Conservation (phyloP, 2,113 vertebrate species). For the Astatotilapia flaviijosephi region DNA sequence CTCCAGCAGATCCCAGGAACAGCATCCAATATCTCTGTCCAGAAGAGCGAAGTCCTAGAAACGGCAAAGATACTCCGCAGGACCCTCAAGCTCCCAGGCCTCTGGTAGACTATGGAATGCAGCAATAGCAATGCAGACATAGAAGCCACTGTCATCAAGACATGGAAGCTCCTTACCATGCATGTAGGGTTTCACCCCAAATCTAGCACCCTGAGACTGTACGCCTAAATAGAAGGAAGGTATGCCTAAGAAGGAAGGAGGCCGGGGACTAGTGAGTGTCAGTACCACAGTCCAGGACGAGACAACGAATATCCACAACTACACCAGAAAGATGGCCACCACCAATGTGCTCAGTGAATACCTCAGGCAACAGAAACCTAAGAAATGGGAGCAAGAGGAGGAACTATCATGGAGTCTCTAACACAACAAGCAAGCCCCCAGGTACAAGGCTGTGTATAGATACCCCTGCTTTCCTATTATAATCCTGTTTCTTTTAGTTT, state of each 20-base stretch:
- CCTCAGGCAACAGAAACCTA: background rate
- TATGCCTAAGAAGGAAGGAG: background rate
- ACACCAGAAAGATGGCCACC: background rate
- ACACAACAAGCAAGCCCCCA: background rate
- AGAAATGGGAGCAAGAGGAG: background rate
- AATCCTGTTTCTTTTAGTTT: background rate
- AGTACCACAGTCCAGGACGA: background rate
- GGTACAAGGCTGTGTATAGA: background rate
- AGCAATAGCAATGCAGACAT: background rate
- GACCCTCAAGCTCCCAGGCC: background rate
- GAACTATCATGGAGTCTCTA: background rate
- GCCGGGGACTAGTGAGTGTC: background rate
- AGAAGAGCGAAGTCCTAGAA: background rate
- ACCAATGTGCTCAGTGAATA: background rate
- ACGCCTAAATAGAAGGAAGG: background rate
- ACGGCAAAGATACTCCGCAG: background rate
- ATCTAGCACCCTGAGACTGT: background rate
- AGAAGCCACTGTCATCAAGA: background rate
- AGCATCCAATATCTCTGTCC: background rate
- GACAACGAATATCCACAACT: background rate
- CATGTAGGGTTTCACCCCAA: background rate
- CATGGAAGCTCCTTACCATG: background rate
- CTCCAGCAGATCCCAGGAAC: background rate
- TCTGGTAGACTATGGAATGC: background rate
- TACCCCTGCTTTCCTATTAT: accelerated